Evolutionary conservation across 2,888 invertebrate species (phyloP).

Genomic region (Lordiphosa fenestrarum): DNA sequence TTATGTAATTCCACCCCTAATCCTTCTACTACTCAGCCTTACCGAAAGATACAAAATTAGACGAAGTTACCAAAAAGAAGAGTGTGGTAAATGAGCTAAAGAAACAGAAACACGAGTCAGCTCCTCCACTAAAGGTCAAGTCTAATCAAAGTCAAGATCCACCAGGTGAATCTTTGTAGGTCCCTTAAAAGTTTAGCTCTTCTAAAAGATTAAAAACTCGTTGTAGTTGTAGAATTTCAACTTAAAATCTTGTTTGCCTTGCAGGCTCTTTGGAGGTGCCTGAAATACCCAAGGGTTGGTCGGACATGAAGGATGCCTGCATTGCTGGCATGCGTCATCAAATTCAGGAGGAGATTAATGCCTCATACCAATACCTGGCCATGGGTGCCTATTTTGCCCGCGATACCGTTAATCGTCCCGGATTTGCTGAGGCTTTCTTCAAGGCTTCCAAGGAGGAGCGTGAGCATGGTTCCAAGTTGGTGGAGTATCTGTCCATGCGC

Average conservation of each 20-base stretch:
- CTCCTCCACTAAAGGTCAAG: background rate
- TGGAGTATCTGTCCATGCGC: constrained; percentile 93
- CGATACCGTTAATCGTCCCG: constrained; percentile 90
- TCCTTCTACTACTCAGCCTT: constrained; percentile 11
- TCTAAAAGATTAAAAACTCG: background rate
- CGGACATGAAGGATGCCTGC: constrained; percentile 86
- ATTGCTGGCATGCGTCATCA: constrained; percentile 85
- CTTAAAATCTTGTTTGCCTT: background rate
- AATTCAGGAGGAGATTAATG: constrained; percentile 89
- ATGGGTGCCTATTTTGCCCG: constrained; percentile 93
- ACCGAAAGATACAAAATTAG: background rate
- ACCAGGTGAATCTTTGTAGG: constrained; percentile 20
- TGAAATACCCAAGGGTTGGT: constrained; percentile 84
- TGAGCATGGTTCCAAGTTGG: constrained; percentile 92
- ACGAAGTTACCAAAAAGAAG: constrained; percentile 10
- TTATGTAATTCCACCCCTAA: background rate
- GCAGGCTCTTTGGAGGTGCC: constrained; percentile 83
- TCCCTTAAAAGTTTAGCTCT: background rate
- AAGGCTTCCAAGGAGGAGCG: constrained; percentile 92
- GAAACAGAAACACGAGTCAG: constrained; percentile 19
- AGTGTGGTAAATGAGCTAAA: constrained; percentile 42
- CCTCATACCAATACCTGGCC: constrained; percentile 90
- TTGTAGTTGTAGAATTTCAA: background rate
- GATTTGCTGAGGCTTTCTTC: constrained; percentile 93
- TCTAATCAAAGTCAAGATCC: constrained; percentile 17